A percentile compares a stretch with the other conserved stretches of the same genome.
Evolutionary conservation across 2,888 invertebrate species (phyloP).

Genomic region (Saturnia japonica): DNA sequence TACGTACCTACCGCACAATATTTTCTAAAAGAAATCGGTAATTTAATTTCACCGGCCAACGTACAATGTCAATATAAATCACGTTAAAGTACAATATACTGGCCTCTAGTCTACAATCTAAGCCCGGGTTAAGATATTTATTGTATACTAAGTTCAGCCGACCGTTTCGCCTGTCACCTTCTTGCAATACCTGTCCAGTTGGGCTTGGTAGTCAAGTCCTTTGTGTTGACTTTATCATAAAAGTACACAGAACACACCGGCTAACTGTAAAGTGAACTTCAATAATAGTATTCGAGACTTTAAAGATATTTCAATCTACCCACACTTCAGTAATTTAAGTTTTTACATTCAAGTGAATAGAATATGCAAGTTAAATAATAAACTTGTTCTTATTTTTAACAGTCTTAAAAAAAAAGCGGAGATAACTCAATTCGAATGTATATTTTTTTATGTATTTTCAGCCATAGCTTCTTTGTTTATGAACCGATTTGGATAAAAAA

Average conservation of each 20-base stretch:
- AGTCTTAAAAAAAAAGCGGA: too few relatives aligned
- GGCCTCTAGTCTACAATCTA: conserved; percentile 29
- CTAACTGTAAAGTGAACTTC: background rate
- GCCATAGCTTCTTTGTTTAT: too few relatives aligned
- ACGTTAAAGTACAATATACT: conserved; percentile 47
- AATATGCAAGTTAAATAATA: too few relatives aligned
- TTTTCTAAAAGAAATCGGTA: conserved; percentile 26
- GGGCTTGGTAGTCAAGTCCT: background rate
- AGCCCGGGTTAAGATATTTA: conserved; percentile 24
- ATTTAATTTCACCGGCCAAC: conserved; percentile 43
- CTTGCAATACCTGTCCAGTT: background rate
- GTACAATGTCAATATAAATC: conserved; percentile 41
- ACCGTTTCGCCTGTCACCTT: background rate
- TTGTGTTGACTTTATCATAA: background rate
- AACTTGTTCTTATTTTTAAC: too few relatives aligned
- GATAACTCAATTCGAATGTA: too few relatives aligned
- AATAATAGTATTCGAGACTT: too few relatives aligned
- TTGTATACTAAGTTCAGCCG: conserved; percentile 2
- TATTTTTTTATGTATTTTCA: too few relatives aligned
- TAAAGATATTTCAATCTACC: too few relatives aligned
- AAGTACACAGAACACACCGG: background rate
- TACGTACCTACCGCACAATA: background rate
- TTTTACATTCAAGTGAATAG: too few relatives aligned
- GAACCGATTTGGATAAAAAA: too few relatives aligned
- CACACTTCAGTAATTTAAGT: too few relatives aligned